These are phyloP conservation scores for Riptortus pedestris DNA, from an alignment of 1,140 invertebrate genomes.

Conservation along the genomic window DNA sequence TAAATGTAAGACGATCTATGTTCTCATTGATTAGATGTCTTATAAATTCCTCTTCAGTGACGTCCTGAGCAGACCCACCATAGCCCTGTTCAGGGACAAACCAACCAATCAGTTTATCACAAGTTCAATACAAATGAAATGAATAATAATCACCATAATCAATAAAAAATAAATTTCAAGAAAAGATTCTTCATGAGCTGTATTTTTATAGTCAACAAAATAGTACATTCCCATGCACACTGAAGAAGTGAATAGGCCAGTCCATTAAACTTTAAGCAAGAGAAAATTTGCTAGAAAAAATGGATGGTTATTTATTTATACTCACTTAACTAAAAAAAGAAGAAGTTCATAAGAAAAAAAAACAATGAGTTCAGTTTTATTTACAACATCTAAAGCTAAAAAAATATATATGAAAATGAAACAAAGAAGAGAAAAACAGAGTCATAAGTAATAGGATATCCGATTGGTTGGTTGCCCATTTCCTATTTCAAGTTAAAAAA, in stretches of 20 bases:
- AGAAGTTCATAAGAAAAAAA: background rate
- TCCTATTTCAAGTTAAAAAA: background rate
- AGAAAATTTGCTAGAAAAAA: too few species aligned
- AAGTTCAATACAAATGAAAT: background rate
- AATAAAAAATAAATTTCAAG: background rate
- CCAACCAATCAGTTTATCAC: conserved; percentile 27
- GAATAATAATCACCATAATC: background rate
- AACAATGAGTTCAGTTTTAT: background rate
- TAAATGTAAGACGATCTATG: conserved; percentile 23
- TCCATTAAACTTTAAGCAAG: too few species aligned
- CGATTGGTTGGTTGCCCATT: conserved; percentile 2
- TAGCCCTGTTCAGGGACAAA: conserved; percentile 27
- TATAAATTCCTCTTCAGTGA: conserved; percentile 28
- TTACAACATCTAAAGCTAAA: conserved; percentile 4
- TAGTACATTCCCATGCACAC: conserved; percentile 6
- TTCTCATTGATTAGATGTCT: conserved; percentile 26
- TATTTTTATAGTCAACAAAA: background rate
- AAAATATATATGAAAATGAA: background rate
- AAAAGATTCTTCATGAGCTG: background rate
- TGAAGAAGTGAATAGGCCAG: conserved; percentile 8
- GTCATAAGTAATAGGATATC: background rate
- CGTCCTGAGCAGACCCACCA: conserved; percentile 20
- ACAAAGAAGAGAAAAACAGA: background rate
- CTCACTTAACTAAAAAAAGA: too few species aligned
- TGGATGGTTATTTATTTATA: too few species aligned